Evolutionary conservation across 64 coral and sea anemone genomes (phyloP), one percentile per base, ranked within the genome.

Genomic region (Cladopsammia gracilis): DNA sequence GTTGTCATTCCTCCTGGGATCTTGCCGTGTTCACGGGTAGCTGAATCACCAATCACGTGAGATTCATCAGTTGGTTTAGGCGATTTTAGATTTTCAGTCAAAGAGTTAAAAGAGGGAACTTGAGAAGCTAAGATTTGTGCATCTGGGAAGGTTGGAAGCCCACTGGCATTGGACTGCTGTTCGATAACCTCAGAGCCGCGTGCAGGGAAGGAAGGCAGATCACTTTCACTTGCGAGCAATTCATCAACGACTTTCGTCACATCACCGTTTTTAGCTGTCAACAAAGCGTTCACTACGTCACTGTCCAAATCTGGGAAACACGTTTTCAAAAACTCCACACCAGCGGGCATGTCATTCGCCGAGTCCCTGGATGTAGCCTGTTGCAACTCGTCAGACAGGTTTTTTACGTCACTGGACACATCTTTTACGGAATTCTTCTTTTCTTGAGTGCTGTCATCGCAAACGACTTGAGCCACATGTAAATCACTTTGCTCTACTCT

Each of bases 251-350:
- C 92, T 51, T 94, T 90, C 18, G 69, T 90, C 3, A 98, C 68
- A 50, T 98, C 88, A 59, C 93, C 81, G 42, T 70, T 58, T 45
- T 88, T 50, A 4, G 34, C 53, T 26, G 66, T 70, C 8, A 98
- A 59, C 49, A 94, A 16, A 43, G 86, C 71, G 34, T 42, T 18
- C 47, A 98, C 71, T 9, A 84, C 4, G 16, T 94, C 70, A 50
- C 25, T 34, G 7, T 91, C 88, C 4, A 94, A 66, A 71, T 94
- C 76, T 64, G 96, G 91, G 66, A 98, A 98, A 44, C 96, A 98
- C 3, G 96, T 94, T 60, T 94, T 94, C 18, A 98, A 77, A 62
- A 98, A 98, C 70, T 98, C 82, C 47, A 91, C 53, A 12, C 69
- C 70, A 66, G 65, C 80, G 19, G 73, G 7, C 15, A 65, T 77